These are phyloP conservation scores for Epicauta chinensis DNA, from an alignment of 1,140 invertebrate species.

Conservation along the genomic window DNA sequence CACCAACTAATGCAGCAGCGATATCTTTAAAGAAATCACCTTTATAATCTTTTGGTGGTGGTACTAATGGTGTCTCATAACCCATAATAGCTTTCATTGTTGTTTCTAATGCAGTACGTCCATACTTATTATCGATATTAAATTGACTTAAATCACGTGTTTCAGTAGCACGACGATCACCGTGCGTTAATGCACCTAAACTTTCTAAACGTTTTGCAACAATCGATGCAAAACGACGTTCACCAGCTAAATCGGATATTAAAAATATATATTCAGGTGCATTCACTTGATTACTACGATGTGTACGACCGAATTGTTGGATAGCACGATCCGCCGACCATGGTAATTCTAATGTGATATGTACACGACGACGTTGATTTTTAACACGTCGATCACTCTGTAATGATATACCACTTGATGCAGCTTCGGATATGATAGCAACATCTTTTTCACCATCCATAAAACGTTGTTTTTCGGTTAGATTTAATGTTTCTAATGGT, in stretches of 20 bases:
- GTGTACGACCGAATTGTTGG: conserved; percentile 93
- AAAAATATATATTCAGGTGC: conserved; percentile 98
- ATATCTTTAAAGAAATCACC: conserved; percentile 96
- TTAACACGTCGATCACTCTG: conserved; percentile 90
- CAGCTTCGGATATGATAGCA: conserved; percentile 98
- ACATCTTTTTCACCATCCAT: conserved; percentile 99
- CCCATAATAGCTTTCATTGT: conserved; percentile 87
- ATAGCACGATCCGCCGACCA: conserved; percentile 99
- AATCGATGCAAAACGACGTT: conserved; percentile 93
- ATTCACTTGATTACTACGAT: conserved; percentile 86
- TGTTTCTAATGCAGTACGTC: conserved; percentile 84
- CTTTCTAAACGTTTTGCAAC: conserved; percentile 85
- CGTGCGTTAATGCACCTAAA: conserved; percentile 84
- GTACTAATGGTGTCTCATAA: conserved; percentile 76
- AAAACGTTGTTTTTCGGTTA: conserved; percentile 86
- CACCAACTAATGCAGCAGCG: conserved; percentile 82
- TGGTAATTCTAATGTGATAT: conserved; percentile 97
- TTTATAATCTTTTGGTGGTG: conserved; percentile 81
- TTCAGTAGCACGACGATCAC: conserved; percentile 95
- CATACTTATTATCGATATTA: conserved; percentile 98
- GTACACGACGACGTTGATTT: conserved; percentile 90
- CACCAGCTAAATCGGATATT: conserved; percentile 97
- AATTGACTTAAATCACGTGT: conserved; percentile 94
- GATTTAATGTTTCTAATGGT: conserved; percentile 94
- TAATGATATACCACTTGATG: conserved; percentile 87